Evolutionary conservation across 1,140 invertebrate genomes (phyloP).

Genomic region (Drosophila subpulchrella): DNA sequence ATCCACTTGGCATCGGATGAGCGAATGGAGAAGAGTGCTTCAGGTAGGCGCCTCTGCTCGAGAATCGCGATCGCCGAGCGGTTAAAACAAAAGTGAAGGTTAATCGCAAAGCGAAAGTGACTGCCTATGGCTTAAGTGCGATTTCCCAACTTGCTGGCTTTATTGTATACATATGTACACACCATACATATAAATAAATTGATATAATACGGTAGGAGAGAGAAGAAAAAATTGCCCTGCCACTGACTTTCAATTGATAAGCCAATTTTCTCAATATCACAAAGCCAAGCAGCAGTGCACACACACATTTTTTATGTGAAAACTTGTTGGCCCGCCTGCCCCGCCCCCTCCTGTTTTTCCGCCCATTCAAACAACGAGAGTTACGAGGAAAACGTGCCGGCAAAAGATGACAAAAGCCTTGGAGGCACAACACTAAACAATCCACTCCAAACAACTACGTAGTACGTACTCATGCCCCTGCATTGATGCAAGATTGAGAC

Average conservation of each 20-base stretch:
- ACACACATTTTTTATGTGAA: constrained; percentile 70
- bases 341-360: constrained; percentile 2
- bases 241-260: constrained; percentile 69
- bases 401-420: constrained; percentile 46
- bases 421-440: constrained; percentile 19
- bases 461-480: constrained; percentile 20
- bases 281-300: constrained; percentile 2
- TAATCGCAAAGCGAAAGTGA: constrained; percentile 72
- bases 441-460: background rate
- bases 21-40: constrained; percentile 50
- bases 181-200: constrained; percentile 37
- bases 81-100: constrained; percentile 68
- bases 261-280: constrained; percentile 61
- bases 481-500: constrained; percentile 32
- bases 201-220: constrained; percentile 12
- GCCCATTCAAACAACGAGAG: constrained; percentile 5
- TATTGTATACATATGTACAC: no score
- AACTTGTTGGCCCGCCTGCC: constrained; percentile 28
- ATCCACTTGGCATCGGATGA: constrained; percentile 32
- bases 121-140: constrained; percentile 24
- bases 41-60: constrained; percentile 62
- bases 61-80: constrained; percentile 45
- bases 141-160: constrained; percentile 58
- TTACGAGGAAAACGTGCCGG: constrained; percentile 46
- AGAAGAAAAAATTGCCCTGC: constrained; percentile 31